Evolutionary conservation across 2,797 vertebrate genomes (phyloP).

Genomic region (Zenarchopterus dispar): DNA sequence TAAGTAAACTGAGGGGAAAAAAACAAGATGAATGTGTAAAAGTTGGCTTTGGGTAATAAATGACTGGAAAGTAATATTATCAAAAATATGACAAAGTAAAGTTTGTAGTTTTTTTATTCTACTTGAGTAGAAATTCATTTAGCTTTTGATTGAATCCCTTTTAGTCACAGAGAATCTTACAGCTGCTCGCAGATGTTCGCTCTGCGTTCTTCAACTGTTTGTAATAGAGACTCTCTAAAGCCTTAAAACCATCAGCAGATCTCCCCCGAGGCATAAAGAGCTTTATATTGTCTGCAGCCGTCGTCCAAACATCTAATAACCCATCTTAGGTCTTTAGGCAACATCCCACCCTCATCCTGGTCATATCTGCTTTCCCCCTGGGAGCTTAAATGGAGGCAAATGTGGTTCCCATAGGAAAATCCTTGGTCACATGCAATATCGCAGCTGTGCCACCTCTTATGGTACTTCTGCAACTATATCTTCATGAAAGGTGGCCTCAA

Average conservation of each 20-base stretch:
- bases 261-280: slow-evolving; percentile 51
- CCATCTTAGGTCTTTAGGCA: slow-evolving; percentile 69
- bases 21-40: slow-evolving; percentile 43
- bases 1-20: slow-evolving; percentile 14
- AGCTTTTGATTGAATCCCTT: slow-evolving; percentile 69
- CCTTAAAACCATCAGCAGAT: slow-evolving; percentile 64
- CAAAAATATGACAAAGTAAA: slow-evolving; percentile 65
- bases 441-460: slow-evolving; percentile 40
- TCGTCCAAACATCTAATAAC: slow-evolving; percentile 79
- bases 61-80: slow-evolving; percentile 68
- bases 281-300: slow-evolving; percentile 57
- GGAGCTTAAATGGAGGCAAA: slow-evolving; percentile 52
- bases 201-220: slow-evolving; percentile 56
- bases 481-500: slow-evolving; percentile 70
- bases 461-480: slow-evolving; percentile 48
- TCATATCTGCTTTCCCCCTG: slow-evolving; percentile 50
- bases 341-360: slow-evolving; percentile 61
- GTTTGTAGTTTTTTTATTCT: slow-evolving; percentile 70
- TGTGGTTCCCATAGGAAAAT: slow-evolving; percentile 59
- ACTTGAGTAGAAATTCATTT: slow-evolving; percentile 24
- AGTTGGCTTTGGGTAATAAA: slow-evolving; percentile 49
- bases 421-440: slow-evolving; percentile 53
- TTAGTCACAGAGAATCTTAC: slow-evolving; percentile 32
- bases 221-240: slow-evolving; percentile 49
- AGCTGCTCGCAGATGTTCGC: slow-evolving; percentile 60